Conservation (phyloP, 2,888 invertebrate species). For the Dasysyrphus albostriatus region DNA sequence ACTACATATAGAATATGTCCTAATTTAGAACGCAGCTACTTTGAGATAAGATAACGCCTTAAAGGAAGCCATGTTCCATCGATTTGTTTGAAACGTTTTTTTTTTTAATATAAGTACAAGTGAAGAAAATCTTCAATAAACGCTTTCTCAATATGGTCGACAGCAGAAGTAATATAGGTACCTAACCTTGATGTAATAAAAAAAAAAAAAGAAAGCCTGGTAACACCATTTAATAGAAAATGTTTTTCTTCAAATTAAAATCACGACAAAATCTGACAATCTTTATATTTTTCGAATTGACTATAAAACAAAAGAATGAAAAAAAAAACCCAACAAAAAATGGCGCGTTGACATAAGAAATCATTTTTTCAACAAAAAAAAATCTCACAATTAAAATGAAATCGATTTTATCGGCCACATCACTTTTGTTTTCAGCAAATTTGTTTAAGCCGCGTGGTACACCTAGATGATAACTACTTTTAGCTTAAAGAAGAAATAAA, state of each 20-base stretch:
- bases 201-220: neutral
- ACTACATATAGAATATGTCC: neutral
- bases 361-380: constrained; percentile 24
- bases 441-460: constrained; percentile 58
- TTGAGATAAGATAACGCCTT: neutral
- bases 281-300: neutral
- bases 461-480: constrained; percentile 41
- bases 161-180: neutral
- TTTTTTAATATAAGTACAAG: neutral
- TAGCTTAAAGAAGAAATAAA: constrained; percentile 6
- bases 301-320: neutral
- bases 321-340: constrained; percentile 42
- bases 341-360: constrained; percentile 63
- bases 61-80: neutral
- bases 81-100: neutral
- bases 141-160: neutral
- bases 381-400: constrained; percentile 45
- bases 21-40: neutral
- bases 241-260: neutral
- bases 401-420: constrained; percentile 71
- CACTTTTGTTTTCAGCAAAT: constrained; percentile 42
- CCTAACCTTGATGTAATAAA: neutral
- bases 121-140: neutral
- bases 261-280: neutral
- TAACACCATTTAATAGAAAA: neutral